Evolutionary conservation across 2,888 invertebrate species (phyloP).

Genomic region (Aphidius colemani): DNA sequence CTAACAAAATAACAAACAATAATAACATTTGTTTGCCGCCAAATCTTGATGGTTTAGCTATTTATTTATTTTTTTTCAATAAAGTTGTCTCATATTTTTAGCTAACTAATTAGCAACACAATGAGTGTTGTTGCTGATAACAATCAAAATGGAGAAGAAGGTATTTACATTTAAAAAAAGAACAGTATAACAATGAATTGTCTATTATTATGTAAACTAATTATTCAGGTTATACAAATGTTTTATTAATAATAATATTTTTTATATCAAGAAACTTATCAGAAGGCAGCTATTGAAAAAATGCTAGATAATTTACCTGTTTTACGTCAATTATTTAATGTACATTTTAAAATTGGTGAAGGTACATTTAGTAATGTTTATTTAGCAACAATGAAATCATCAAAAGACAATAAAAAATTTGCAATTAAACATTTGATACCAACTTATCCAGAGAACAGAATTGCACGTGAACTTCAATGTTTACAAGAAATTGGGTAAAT

Average conservation of each 20-base stretch:
- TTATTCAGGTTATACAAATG: neutral
- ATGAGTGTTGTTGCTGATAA: neutral
- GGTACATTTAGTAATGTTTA: slow-evolving; percentile 90
- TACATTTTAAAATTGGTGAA: slow-evolving; percentile 76
- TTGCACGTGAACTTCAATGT: slow-evolving; percentile 81
- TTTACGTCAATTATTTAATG: slow-evolving; percentile 68
- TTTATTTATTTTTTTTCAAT: neutral
- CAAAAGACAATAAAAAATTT: slow-evolving; percentile 64
- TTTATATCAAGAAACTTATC: slow-evolving; percentile 17
- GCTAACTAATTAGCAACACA: neutral
- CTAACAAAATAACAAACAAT: too few relatives aligned
- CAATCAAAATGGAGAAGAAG: neutral
- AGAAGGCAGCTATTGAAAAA: slow-evolving; percentile 53
- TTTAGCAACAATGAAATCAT: slow-evolving; percentile 70
- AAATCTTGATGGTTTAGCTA: too few relatives aligned
- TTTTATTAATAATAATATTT: slow-evolving; percentile 5
- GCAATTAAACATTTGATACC: slow-evolving; percentile 88
- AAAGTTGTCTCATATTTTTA: neutral
- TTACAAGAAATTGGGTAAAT: slow-evolving; percentile 75
- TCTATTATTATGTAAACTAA: neutral
- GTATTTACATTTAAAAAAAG: neutral
- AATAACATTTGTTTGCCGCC: too few relatives aligned
- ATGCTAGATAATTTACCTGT: slow-evolving; percentile 65
- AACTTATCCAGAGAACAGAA: slow-evolving; percentile 80
- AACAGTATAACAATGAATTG: neutral